Evolutionary conservation across 2,888 invertebrate species (phyloP).

Genomic region (Apamea crenata): DNA sequence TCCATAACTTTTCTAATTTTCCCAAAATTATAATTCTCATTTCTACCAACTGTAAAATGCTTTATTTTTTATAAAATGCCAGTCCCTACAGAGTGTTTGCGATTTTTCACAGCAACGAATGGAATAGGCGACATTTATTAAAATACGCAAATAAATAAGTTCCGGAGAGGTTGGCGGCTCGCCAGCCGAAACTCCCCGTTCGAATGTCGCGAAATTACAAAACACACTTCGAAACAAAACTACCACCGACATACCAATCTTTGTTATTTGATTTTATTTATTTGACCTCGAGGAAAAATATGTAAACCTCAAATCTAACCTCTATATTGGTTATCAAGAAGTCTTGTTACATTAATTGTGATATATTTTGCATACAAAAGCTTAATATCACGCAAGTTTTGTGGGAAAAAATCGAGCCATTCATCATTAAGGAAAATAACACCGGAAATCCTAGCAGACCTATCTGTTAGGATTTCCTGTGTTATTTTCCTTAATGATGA

Average conservation of each 20-base stretch:
- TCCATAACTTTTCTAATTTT: constrained; percentile 32
- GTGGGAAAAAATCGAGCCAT: neutral
- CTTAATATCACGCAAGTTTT: neutral
- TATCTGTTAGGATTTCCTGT: too few relatives aligned
- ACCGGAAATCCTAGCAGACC: neutral
- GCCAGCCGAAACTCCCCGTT: constrained; percentile 58
- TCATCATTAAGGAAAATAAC: constrained; percentile 34
- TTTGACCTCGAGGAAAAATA: constrained; percentile 13
- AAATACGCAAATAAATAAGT: constrained; percentile 67
- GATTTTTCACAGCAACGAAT: constrained; percentile 45
- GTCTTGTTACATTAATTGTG: neutral
- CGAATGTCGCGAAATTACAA: constrained; percentile 49
- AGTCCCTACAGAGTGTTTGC: constrained; percentile 24
- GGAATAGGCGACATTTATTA: constrained; percentile 63
- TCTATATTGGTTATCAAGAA: neutral
- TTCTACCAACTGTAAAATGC: constrained; percentile 10
- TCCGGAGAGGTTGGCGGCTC: constrained; percentile 62
- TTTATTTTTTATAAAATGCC: constrained; percentile 22
- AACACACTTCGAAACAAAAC: constrained; percentile 36
- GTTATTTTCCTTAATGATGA: too few relatives aligned
- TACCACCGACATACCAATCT: constrained; percentile 12
- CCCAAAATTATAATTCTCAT: constrained; percentile 34
- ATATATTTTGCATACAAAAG: neutral
- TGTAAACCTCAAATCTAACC: neutral
- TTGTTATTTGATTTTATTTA: constrained; percentile 29